Percentiles rank a stretch among this genome's conserved stretches.
Conservation (phyloP, 2,797 vertebrate genomes). For the Eutrigla gurnardus region DNA sequence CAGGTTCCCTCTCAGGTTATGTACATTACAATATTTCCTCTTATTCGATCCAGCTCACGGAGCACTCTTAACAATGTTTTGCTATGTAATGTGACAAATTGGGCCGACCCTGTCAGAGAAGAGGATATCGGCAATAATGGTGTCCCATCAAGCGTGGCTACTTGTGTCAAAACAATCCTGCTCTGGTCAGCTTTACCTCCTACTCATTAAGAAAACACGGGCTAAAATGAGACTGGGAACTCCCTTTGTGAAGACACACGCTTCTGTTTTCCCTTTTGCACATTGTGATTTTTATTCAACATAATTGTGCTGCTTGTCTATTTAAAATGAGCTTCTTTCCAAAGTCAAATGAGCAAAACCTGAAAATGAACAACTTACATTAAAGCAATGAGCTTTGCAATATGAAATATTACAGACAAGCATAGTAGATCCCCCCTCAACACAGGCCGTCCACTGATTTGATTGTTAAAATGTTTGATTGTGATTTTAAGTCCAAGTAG, state of each 20-base stretch:
- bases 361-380: slow-evolving; percentile 17
- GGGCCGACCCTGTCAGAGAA: slow-evolving; percentile 61
- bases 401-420: neutral
- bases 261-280: slow-evolving; percentile 7
- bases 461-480: slow-evolving; percentile 17
- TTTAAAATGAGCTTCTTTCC: slow-evolving; percentile 16
- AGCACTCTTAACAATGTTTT: slow-evolving; percentile 59
- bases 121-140: slow-evolving; percentile 63
- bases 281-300: slow-evolving; percentile 51
- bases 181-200: slow-evolving; percentile 37
- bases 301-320: slow-evolving; percentile 40
- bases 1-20: slow-evolving; percentile 54
- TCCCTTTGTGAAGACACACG: slow-evolving; percentile 1
- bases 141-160: slow-evolving; percentile 53
- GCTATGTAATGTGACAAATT: slow-evolving; percentile 69
- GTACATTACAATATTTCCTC: slow-evolving; percentile 60
- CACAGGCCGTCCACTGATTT: neutral
- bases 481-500: slow-evolving; percentile 13
- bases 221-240: slow-evolving; percentile 19
- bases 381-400: neutral
- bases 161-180: slow-evolving; percentile 56
- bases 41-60: slow-evolving; percentile 47
- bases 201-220: slow-evolving; percentile 43
- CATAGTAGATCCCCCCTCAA: neutral
- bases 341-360: slow-evolving; percentile 22